These are phyloP conservation scores for Theristicus caerulescens DNA, from an alignment of 2,113 vertebrate genomes.

Conservation along the genomic window DNA sequence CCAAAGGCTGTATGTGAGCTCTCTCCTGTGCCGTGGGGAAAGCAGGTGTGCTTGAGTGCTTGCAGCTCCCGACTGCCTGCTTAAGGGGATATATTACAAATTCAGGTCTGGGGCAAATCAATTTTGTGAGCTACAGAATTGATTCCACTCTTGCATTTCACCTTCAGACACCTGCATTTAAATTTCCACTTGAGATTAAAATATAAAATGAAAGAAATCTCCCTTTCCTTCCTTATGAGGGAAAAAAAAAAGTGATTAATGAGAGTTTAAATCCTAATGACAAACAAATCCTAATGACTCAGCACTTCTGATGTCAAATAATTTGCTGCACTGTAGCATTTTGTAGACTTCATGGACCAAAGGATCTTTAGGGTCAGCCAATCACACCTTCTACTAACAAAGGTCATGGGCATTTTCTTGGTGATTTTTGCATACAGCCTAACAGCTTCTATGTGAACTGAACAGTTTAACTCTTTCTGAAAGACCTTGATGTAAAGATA, in stretches of 20 bases:
- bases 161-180: not conserved
- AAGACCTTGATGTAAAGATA: not conserved
- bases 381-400: not conserved
- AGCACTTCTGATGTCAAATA: not conserved
- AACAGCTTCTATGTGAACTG: not conserved
- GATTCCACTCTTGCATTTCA: not conserved
- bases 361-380: not conserved
- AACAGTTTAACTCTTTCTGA: not conserved
- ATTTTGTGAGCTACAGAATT: not conserved
- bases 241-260: not conserved
- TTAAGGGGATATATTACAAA: not conserved
- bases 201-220: not conserved
- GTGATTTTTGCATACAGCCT: not conserved
- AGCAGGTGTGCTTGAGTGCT: not conserved
- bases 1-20: not conserved
- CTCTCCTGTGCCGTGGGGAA: not conserved
- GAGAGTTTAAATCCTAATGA: not conserved
- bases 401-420: not conserved
- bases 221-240: not conserved
- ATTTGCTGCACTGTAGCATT: not conserved
- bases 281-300: not conserved
- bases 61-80: not conserved
- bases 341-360: not conserved
- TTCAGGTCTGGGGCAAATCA: not conserved
- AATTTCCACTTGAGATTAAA: constrained; percentile 14